Conservation (phyloP, 2,888 invertebrate species). For the Cosmia pyralina region DNA sequence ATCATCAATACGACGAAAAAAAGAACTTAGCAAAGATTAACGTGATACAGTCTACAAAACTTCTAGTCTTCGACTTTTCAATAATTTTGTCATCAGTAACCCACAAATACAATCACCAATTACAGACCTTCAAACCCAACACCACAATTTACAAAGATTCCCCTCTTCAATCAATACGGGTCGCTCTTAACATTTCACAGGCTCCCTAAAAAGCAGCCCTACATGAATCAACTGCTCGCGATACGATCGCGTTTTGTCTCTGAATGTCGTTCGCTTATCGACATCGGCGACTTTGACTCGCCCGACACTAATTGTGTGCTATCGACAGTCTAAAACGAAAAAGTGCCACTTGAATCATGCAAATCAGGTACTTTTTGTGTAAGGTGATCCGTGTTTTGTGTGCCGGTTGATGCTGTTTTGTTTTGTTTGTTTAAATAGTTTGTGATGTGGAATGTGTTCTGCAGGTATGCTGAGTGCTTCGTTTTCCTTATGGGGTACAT, state of each 20-base stretch:
- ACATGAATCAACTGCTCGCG: constrained; percentile 66
- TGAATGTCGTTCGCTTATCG: constrained; percentile 84
- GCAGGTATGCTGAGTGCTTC: neutral
- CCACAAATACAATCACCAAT: constrained; percentile 2
- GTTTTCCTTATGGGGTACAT: too few species aligned
- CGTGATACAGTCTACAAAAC: neutral
- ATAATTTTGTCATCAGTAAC: neutral
- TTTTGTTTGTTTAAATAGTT: constrained; percentile 49
- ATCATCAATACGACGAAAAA: neutral
- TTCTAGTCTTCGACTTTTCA: neutral
- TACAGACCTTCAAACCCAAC: neutral
- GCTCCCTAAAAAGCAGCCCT: constrained; percentile 63
- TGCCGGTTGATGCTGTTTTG: constrained; percentile 29
- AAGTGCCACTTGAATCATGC: constrained; percentile 75
- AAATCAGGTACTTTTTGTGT: constrained; percentile 72
- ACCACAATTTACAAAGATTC: constrained; percentile 10
- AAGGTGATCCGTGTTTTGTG: constrained; percentile 42
- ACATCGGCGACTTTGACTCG: constrained; percentile 80
- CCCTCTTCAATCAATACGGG: constrained; percentile 25
- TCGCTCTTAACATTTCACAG: constrained; percentile 27
- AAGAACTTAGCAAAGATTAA: neutral
- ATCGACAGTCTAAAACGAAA: constrained; percentile 76
- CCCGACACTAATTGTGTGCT: constrained; percentile 87
- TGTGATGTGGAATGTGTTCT: constrained; percentile 31
- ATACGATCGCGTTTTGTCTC: constrained; percentile 87